Evolutionary conservation across 2,797 vertebrate species (phyloP), one percentile per base, ranked within the genome.

Genomic region (Coccyzus lansbergi): DNA sequence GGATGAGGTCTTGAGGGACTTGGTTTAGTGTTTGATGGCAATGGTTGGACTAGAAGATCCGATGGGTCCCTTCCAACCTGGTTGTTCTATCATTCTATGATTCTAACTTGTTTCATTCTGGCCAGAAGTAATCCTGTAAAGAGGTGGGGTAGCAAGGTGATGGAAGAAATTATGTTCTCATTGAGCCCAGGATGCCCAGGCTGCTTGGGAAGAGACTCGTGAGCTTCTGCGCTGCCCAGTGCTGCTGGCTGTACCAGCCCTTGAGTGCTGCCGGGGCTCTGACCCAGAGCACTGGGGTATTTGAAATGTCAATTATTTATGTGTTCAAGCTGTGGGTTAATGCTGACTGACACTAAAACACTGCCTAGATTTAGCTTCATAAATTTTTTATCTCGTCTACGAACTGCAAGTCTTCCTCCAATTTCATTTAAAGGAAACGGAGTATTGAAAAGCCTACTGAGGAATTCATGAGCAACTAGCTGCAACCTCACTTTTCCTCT

Each of bases 331-430:
- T 96, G 96, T 89, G 96, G 97, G 96, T 96, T 98, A 98, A 98
- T 97, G 92, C 97, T 97, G 97, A 96, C 95, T 97, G 97, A 97
- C 97, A 98, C 96, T 98, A 97, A 97, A 97, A 97, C 96, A 94
- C 97, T 93, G 95, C 95, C 96, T 97, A 96, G 97, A 96, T 97
- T 97, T 97, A 97, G 83, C 96, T 96, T 98, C 97, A 97, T 98
- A 94, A 98, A 98, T 96, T 28, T 97, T 97, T 98, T 97, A 97
- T 97, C 88, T 93, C 79, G 10, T 5, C 92, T 86, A 92, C 68
- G 95, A 97, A 97, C 89, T 88, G 92, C 91, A 85, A 96, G 95
- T 96, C 94, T 96, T 96, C 96, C 94, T 96, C 94, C 94, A 86
- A 90, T 97, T 97, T 96, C 95, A 95, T 86, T 92, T 95, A 93